Evolutionary conservation across 2,797 vertebrate genomes (phyloP).

Genomic region (Clarias pachynema): DNA sequence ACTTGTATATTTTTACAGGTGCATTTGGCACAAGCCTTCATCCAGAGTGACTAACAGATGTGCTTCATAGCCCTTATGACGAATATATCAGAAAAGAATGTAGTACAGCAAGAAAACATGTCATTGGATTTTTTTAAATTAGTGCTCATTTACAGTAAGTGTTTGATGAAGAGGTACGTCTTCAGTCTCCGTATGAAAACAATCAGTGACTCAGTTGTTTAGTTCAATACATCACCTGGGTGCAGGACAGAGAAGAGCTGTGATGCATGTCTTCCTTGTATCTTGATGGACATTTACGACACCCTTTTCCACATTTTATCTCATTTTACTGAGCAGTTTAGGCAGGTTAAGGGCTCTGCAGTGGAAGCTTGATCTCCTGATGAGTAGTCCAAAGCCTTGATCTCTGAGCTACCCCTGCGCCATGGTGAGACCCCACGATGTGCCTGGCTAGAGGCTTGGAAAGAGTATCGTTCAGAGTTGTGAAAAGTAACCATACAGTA

Average conservation of each 20-base stretch:
- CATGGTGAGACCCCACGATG: neutral
- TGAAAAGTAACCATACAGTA: neutral
- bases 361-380: too few species aligned
- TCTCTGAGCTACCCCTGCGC: too few species aligned
- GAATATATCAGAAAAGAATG: neutral
- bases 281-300: neutral
- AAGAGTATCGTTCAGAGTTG: neutral
- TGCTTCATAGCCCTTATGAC: neutral
- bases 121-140: neutral
- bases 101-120: neutral
- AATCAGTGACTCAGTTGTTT: neutral
- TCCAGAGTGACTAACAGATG: neutral
- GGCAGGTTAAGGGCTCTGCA: too few species aligned
- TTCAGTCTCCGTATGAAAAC: neutral
- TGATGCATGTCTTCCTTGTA: neutral
- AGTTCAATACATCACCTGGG: neutral
- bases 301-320: too few species aligned
- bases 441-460: neutral
- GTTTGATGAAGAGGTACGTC: neutral
- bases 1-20: neutral
- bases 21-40: neutral
- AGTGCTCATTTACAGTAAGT: neutral
- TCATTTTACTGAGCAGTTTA: too few species aligned
- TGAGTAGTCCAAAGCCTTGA: too few species aligned
- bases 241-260: neutral